phyloP scores from a whole-genome alignment of 2,888 invertebrate genomes.

The Drosophila basisetae region DNA sequence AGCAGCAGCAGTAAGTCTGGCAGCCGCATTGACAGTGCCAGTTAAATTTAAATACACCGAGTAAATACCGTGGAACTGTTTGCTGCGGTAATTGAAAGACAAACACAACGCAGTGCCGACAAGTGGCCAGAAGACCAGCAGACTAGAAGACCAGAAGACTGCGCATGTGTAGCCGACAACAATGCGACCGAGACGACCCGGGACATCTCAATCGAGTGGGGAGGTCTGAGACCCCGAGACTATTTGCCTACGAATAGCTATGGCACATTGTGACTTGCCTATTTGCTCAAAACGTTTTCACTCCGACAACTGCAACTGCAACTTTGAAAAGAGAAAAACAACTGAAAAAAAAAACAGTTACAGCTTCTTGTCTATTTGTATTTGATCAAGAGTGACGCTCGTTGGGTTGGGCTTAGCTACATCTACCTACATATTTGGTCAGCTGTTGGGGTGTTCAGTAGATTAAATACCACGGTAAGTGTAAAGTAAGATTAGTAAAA shows the following conservation, averaged over 20 bases:
- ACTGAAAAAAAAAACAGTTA: conserved; percentile 44
- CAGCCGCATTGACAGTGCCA: conserved; percentile 40
- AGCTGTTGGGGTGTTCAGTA: conserved; percentile 51
- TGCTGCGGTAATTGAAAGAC: conserved; percentile 71
- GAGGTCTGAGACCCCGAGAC: conserved; percentile 21
- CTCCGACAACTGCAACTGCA: conserved; percentile 53
- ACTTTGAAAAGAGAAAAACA: conserved; percentile 18
- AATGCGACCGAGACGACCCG: conserved; percentile 46
- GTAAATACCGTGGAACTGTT: conserved; percentile 66
- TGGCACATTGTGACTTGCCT: conserved; percentile 27
- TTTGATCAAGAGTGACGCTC: conserved; percentile 68
- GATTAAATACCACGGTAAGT: conserved; percentile 26
- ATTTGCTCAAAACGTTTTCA: conserved; percentile 69
- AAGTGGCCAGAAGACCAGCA: conserved; percentile 36
- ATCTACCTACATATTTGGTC: conserved; percentile 59
- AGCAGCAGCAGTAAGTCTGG: conserved; percentile 14
- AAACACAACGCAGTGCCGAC: conserved; percentile 55
- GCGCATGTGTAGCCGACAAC: conserved; percentile 66
- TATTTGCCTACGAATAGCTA: conserved; percentile 47
- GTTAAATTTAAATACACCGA: conserved; percentile 64
- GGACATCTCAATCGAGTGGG: conserved; percentile 61
- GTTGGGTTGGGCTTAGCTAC: conserved; percentile 26
- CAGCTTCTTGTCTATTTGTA: conserved; percentile 72
- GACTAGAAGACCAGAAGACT: conserved; percentile 43
- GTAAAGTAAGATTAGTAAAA: conserved; percentile 39